These are phyloP conservation scores for Acrossocheilus fasciatus DNA, from an alignment of 2,797 vertebrate species.

Conservation along the genomic window DNA sequence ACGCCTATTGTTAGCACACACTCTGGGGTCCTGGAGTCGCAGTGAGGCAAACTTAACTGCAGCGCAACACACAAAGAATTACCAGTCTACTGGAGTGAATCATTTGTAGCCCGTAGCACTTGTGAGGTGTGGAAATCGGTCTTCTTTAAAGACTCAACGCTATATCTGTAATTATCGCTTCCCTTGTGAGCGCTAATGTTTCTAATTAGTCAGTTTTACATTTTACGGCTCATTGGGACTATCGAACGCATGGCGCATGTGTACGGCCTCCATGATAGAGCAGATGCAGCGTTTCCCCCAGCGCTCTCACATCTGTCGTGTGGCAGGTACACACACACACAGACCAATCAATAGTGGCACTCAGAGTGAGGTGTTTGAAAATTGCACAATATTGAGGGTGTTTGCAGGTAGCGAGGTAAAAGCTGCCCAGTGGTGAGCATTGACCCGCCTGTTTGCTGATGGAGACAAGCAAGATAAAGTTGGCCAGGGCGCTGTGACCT, in stretches of 20 bases:
- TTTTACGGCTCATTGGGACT: slow-evolving; percentile 62
- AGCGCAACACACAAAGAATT: slow-evolving; percentile 34
- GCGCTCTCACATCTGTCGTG: neutral
- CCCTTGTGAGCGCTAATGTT: slow-evolving; percentile 58
- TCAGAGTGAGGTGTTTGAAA: slow-evolving; percentile 39
- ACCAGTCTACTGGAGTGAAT: slow-evolving; percentile 50
- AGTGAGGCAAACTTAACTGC: slow-evolving; percentile 41
- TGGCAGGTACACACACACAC: neutral
- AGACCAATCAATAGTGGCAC: slow-evolving; percentile 28
- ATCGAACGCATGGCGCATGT: slow-evolving; percentile 49
- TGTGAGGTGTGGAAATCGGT: slow-evolving; percentile 58
- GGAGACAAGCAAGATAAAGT: slow-evolving; percentile 57
- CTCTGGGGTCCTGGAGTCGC: slow-evolving; percentile 10
- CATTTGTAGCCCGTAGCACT: slow-evolving; percentile 47
- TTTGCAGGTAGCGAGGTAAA: slow-evolving; percentile 37
- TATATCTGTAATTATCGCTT: slow-evolving; percentile 61
- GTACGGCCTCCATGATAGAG: slow-evolving; percentile 24
- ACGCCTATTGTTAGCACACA: slow-evolving; percentile 38
- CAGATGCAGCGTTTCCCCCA: slow-evolving; percentile 22
- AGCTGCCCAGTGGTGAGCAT: slow-evolving; percentile 37
- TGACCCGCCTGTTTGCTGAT: slow-evolving; percentile 50
- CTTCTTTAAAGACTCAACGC: slow-evolving; percentile 57
- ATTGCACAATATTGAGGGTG: slow-evolving; percentile 24
- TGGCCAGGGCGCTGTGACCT: slow-evolving; percentile 51
- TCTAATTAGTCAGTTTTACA: slow-evolving; percentile 62